phyloP scores from a whole-genome alignment of 2,888 invertebrate genomes.

The Agrotis puta region DNA sequence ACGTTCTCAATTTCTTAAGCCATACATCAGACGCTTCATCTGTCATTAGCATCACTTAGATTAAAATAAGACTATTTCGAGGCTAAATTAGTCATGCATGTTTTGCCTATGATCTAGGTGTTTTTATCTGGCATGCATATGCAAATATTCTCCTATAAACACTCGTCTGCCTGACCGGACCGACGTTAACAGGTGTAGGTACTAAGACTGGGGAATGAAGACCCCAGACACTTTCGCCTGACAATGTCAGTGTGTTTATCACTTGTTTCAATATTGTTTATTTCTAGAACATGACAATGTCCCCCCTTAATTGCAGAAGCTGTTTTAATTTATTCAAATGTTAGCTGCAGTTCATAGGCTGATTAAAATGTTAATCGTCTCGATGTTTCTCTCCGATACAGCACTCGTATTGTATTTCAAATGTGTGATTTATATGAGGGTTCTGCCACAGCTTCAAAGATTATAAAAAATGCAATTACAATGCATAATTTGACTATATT shows the following conservation, averaged over 20 bases:
- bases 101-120: constrained; percentile 78
- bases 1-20: constrained; percentile 27
- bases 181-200: constrained; percentile 75
- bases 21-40: constrained; percentile 39
- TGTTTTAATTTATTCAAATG: constrained; percentile 13
- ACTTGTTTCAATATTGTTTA: constrained; percentile 51
- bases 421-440: background rate
- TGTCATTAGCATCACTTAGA: constrained; percentile 70
- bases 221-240: constrained; percentile 65
- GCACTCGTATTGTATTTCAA: constrained; percentile 25
- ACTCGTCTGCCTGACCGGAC: constrained; percentile 69
- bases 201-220: constrained; percentile 68
- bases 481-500: constrained; percentile 43
- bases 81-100: constrained; percentile 78
- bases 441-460: constrained; percentile 16
- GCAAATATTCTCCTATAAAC: constrained; percentile 81
- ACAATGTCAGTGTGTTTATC: constrained; percentile 62
- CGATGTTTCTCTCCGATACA: constrained; percentile 2
- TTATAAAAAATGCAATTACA: constrained; percentile 45
- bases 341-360: background rate
- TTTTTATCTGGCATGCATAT: constrained; percentile 80
- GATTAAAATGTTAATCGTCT: constrained; percentile 28
- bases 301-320: constrained; percentile 20
- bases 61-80: constrained; percentile 64
- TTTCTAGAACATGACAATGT: constrained; percentile 26